Conservation (phyloP, 2,888 invertebrate genomes). For the Creontiades dilutus region DNA sequence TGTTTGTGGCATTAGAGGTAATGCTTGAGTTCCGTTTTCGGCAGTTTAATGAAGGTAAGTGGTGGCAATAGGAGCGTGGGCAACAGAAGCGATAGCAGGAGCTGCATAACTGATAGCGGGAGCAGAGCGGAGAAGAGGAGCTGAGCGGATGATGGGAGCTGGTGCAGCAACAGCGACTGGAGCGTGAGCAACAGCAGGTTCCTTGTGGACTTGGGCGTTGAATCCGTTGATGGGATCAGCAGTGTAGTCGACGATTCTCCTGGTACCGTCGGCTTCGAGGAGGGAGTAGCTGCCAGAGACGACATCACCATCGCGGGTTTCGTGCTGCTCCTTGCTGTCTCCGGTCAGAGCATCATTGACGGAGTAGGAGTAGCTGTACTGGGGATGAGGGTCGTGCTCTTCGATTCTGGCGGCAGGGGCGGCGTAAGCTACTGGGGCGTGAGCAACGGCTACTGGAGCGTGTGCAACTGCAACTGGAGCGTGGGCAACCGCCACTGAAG, state of each 20-base stretch:
- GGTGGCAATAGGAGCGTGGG: conserved; percentile 63
- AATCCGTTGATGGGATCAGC: conserved; percentile 67
- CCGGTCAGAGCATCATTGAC: conserved; percentile 59
- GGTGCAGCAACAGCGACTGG: conserved; percentile 54
- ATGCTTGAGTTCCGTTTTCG: neutral
- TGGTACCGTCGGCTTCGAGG: conserved; percentile 58
- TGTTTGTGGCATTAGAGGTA: neutral
- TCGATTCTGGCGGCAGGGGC: conserved; percentile 36
- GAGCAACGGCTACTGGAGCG: conserved; percentile 45
- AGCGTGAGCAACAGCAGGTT: conserved; percentile 59
- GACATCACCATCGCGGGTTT: conserved; percentile 61
- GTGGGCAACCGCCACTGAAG: neutral
- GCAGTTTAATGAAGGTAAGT: conserved; percentile 20
- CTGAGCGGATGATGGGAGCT: conserved; percentile 35
- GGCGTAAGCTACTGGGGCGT: conserved; percentile 53
- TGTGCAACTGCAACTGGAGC: conserved; percentile 55
- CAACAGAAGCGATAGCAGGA: conserved; percentile 35
- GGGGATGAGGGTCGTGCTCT: conserved; percentile 65
- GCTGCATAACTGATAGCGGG: conserved; percentile 45
- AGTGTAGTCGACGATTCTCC: conserved; percentile 64
- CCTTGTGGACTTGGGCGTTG: conserved; percentile 65
- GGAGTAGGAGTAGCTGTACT: conserved; percentile 66
- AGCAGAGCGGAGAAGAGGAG: conserved; percentile 57
- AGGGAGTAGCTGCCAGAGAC: conserved; percentile 66
- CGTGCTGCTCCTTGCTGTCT: conserved; percentile 54